Evolutionary conservation across 1,140 invertebrate species (phyloP).

Genomic region (Drosophila lini): DNA sequence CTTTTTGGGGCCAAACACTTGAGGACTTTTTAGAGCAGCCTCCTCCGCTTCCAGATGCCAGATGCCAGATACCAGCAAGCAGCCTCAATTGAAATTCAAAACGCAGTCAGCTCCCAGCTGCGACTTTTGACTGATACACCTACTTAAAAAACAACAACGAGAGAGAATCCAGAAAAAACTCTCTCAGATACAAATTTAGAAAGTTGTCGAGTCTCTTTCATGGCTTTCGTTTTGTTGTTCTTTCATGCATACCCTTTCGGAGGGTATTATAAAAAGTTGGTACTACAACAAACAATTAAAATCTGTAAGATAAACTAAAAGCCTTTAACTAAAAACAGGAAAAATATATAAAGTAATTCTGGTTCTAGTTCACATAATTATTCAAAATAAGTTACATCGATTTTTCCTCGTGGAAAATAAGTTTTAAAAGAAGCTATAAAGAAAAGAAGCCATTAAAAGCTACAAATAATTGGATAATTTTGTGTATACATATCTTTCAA

Average conservation of each 20-base stretch:
- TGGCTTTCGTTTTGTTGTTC: slow-evolving; percentile 72
- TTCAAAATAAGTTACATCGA: no score
- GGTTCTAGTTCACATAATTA: not conserved
- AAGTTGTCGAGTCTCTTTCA: slow-evolving; percentile 72
- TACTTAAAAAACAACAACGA: slow-evolving; percentile 62
- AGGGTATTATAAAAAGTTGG: not conserved
- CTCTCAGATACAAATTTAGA: slow-evolving; percentile 68
- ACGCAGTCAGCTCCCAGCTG: slow-evolving; percentile 68
- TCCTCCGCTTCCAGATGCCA: slow-evolving; percentile 31
- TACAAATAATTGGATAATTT: not conserved
- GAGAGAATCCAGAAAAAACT: slow-evolving; percentile 7
- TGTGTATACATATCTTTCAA: not conserved
- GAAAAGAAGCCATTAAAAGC: not conserved
- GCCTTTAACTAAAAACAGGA: not conserved
- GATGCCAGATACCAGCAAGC: slow-evolving; percentile 25
- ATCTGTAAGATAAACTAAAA: no score
- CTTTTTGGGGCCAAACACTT: slow-evolving; percentile 56
- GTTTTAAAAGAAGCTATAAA: not conserved
- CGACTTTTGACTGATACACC: slow-evolving; percentile 76
- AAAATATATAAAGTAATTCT: not conserved
- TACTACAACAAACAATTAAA: not conserved
- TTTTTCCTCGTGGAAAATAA: no score
- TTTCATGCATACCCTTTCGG: slow-evolving; percentile 12
- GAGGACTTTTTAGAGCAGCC: slow-evolving; percentile 49
- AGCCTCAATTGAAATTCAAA: slow-evolving; percentile 70